Base-by-base conservation (phyloP, 30 jellyfish, hydroid and myxozoan species). In the Mastigias papua region DNA sequence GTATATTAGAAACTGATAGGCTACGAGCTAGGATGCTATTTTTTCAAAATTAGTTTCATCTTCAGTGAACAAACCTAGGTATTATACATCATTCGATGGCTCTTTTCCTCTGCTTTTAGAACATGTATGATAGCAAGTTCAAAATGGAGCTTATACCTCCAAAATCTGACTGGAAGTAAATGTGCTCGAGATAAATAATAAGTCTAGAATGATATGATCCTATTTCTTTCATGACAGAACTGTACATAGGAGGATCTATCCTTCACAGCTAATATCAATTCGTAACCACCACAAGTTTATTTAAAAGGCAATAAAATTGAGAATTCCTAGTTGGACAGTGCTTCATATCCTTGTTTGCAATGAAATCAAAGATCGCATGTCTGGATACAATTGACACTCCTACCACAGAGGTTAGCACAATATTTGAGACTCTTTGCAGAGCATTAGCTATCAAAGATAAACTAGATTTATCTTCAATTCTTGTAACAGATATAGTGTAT, bases 101-200 rank as follows among this genome's bases (percentile, higher is more conserved):
- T 46, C 75, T 76, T 76, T 48, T 48, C 87, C 74, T 76, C 87
- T 76, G 48, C 87, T 46, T 50, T 76, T 74, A 50, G 74, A 76
- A 46, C 48, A 76, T 76, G 87, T 0, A 50, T 76, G 87, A 76
- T 76, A 76, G 76, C 87, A 48, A 76, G 87, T 76, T 76, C 87
- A 76, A 46, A 46, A 22, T 1, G 72, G 22, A 73, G 84, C 84
- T 73, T 32, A 73, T 73, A 25, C 84, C 84, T 73, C 0, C 30
- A 73, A 73, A 73, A 35, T 1, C 72, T 69, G 70, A 37, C 34
- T 69, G 68, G 69, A 73, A 73, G 84, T 73, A 73, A 73, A 73
- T 33, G 84, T 73, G 70, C 84, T 73, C 34, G 70, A 73, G 48
- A 73, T 68, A 34, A 20, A 73, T 73, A 0, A 6, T 29, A 72